A percentile compares a stretch with the other conserved stretches of the same genome.
Conservation (phyloP, 2,113 vertebrate species). For the Pycnonotus jocosus region DNA sequence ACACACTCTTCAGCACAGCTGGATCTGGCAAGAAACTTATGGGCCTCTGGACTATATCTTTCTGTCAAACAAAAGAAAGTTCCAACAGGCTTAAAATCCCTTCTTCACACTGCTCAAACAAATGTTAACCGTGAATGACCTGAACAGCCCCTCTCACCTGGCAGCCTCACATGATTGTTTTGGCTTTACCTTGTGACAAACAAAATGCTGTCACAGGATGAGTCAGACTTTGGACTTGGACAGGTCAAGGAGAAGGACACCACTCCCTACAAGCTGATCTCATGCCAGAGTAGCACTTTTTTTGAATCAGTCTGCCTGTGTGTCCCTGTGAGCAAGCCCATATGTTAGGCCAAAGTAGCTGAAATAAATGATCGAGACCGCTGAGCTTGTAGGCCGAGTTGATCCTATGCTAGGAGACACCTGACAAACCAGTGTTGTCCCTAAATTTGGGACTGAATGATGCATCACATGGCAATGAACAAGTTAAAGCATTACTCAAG, state of each 20-base stretch:
- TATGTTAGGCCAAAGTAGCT: background rate
- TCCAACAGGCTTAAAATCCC: background rate
- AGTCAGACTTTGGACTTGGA: conserved; percentile 10
- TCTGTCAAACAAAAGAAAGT: background rate
- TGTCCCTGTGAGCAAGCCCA: background rate
- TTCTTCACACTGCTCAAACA: background rate
- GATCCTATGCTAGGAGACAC: background rate
- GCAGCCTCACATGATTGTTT: background rate
- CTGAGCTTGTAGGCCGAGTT: background rate
- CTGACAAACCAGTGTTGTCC: background rate
- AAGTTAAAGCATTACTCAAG: background rate
- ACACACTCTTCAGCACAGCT: background rate
- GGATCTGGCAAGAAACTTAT: background rate
- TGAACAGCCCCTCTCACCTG: background rate
- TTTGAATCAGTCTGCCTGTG: background rate
- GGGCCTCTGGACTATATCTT: background rate
- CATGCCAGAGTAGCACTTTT: background rate
- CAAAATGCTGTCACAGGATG: background rate
- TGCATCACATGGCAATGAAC: background rate
- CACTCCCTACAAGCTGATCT: background rate
- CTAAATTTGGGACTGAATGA: background rate
- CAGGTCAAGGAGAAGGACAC: background rate
- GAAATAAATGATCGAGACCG: background rate
- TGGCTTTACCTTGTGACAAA: background rate
- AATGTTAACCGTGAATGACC: background rate